Base-by-base conservation (phyloP, 2,797 vertebrate species). In the Tamandua tetradactyla region DNA sequence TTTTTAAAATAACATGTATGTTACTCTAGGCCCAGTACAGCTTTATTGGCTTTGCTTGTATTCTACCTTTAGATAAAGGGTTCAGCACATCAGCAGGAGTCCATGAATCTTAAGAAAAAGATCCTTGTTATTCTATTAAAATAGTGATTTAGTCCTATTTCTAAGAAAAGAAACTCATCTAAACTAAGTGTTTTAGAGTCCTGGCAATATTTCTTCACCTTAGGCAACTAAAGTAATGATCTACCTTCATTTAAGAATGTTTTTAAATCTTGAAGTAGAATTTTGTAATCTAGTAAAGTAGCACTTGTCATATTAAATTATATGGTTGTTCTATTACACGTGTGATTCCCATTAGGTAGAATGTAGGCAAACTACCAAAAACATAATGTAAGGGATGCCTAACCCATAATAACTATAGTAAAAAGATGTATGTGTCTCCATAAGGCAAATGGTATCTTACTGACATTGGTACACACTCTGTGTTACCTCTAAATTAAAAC, bases 231-330 rank as follows among this genome's bases (percentile, higher is more conserved):
- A 96, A 76, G 75, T 96, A 94, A 97, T 86, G 20, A 89, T 91
- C 49, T 81, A 76, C 71, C 5, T 95, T 97, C 96, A 97, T 96
- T 86, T 87, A 96, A 93, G 91, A 64, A 91, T 94, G 66, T 52
- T 83, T 93, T 93, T 95, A 95, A 95, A 91, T 90, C 32, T 96
- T 52, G 88, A 92, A 95, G 85, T 93, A 95, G 93, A 47, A 2
- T 93, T 75, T 82, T 84, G 0, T 40, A 81, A 96, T 89, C 93
- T 89, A 94, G 86, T 86, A 87, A 85, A 94, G 79, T 78, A 93
- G 79, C 40, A 86, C 42, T 79, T 80, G 20, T 32, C 27, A 27
- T 18, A 76, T 61, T 82, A 71, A 87, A 94, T 96, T 93, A 87
- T 72, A 91, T 32, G 74, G 18, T 37, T 66, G 37, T 82, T 94